phyloP scores from a whole-genome alignment of 1,140 invertebrate species.

The Proctacanthus coquilletti region DNA sequence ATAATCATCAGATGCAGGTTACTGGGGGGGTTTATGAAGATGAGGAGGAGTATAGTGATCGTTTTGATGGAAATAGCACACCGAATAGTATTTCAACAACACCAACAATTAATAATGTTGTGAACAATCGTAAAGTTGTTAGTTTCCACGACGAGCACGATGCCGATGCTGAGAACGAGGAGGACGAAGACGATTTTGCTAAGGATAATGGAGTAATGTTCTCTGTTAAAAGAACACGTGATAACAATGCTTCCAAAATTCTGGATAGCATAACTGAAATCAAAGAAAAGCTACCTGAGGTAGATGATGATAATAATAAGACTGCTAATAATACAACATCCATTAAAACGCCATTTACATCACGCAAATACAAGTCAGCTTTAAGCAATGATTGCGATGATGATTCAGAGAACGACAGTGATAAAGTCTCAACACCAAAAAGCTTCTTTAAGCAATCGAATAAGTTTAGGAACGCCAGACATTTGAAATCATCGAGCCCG shows the following conservation, averaged over 20 bases:
- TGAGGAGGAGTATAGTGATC: too few species aligned
- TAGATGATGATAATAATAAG: too few species aligned
- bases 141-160: conserved; percentile 9
- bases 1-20: too few species aligned
- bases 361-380: too few species aligned
- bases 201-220: conserved; percentile 7
- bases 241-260: conserved; percentile 15
- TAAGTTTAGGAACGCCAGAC: too few species aligned
- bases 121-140: conserved; percentile 1
- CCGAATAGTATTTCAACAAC: conserved; percentile 17
- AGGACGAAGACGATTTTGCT: neutral
- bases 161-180: conserved; percentile 6
- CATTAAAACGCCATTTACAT: too few species aligned
- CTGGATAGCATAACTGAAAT: conserved; percentile 32
- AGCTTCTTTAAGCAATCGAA: too few species aligned
- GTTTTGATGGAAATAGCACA: conserved; percentile 1
- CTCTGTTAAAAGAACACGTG: neutral
- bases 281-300: conserved; percentile 31
- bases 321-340: too few species aligned
- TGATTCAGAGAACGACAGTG: conserved; percentile 1
- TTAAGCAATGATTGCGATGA: neutral
- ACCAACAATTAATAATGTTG: conserved; percentile 6
- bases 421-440: conserved; percentile 1
- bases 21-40: too few species aligned
- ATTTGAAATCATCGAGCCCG: neutral